These are phyloP conservation scores for Lepidurus packardi DNA, from an alignment of 1,140 invertebrate species.

Conservation along the genomic window DNA sequence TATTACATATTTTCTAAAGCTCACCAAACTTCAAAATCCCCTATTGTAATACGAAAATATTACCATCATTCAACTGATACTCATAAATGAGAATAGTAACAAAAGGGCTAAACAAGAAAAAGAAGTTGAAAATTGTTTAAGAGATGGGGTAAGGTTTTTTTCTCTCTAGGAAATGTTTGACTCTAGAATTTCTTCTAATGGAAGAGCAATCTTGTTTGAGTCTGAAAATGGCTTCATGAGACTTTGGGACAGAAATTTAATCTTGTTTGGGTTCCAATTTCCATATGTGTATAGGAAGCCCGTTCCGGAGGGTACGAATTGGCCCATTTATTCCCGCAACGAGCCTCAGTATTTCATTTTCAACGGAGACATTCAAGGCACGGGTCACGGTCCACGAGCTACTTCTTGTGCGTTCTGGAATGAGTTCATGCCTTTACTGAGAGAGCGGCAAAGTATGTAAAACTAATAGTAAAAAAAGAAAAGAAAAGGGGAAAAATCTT, in stretches of 20 bases:
- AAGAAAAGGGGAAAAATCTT: conserved; percentile 4
- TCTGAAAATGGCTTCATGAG: too few relatives aligned
- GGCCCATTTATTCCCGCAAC: conserved; percentile 79
- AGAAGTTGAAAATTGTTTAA: too few relatives aligned
- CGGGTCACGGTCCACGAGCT: conserved; percentile 71
- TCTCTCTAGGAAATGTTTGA: too few relatives aligned
- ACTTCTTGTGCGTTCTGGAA: conserved; percentile 93
- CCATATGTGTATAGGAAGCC: conserved; percentile 60
- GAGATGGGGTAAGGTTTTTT: too few relatives aligned
- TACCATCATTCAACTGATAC: too few relatives aligned
- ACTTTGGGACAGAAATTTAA: background rate
- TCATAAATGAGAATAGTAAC: too few relatives aligned
- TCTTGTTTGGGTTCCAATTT: background rate
- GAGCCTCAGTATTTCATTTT: conserved; percentile 84
- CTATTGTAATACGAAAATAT: too few relatives aligned
- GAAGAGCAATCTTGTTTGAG: too few relatives aligned
- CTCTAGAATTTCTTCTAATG: too few relatives aligned
- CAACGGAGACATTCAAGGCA: conserved; percentile 57
- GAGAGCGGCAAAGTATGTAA: conserved; percentile 59
- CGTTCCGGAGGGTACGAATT: conserved; percentile 68
- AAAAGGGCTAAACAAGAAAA: too few relatives aligned
- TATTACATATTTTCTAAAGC: too few relatives aligned
- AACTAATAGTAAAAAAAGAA: background rate
- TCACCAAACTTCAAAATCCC: too few relatives aligned
- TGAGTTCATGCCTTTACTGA: conserved; percentile 78